A percentile compares a stretch with the other conserved stretches of the same genome.
phyloP scores from a whole-genome alignment of 2,797 vertebrate species.

The Tenualosa thibaudeaui region DNA sequence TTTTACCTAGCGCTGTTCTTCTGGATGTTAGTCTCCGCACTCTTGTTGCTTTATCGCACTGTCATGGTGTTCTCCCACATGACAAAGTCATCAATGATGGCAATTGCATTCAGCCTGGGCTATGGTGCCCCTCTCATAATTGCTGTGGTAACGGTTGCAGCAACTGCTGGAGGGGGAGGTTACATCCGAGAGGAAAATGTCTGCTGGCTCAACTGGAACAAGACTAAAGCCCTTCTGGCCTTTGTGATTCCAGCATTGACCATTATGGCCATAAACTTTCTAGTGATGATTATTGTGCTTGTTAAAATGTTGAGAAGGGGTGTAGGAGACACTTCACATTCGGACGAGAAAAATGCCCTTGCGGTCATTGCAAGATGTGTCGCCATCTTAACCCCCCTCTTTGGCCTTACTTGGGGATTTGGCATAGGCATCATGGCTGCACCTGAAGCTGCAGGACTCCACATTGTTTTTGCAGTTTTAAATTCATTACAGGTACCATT shows the following conservation, averaged over 20 bases:
- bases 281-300: conserved; percentile 79
- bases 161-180: conserved; percentile 69
- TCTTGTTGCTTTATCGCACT: conserved; percentile 85
- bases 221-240: conserved; percentile 82
- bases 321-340: conserved; percentile 64
- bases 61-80: conserved; percentile 79
- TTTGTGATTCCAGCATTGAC: conserved; percentile 82
- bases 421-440: conserved; percentile 69
- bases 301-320: conserved; percentile 79
- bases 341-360: conserved; percentile 74
- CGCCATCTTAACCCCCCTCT: conserved; percentile 83
- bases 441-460: conserved; percentile 37
- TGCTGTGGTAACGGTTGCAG: conserved; percentile 76
- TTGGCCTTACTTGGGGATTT: conserved; percentile 91
- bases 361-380: conserved; percentile 81
- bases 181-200: conserved; percentile 61
- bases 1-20: conserved; percentile 91
- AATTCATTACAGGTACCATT: conserved; percentile 76
- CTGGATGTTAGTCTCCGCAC: conserved; percentile 88
- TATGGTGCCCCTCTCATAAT: conserved; percentile 85
- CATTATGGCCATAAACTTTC: conserved; percentile 80
- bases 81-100: conserved; percentile 75
- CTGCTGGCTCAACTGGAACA: conserved; percentile 85
- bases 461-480: conserved; percentile 67
- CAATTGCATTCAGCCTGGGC: conserved; percentile 79